Evolutionary conservation across 2,888 invertebrate species (phyloP), one percentile per base, ranked within the genome.

Genomic region (Hyppa rectilinea): DNA sequence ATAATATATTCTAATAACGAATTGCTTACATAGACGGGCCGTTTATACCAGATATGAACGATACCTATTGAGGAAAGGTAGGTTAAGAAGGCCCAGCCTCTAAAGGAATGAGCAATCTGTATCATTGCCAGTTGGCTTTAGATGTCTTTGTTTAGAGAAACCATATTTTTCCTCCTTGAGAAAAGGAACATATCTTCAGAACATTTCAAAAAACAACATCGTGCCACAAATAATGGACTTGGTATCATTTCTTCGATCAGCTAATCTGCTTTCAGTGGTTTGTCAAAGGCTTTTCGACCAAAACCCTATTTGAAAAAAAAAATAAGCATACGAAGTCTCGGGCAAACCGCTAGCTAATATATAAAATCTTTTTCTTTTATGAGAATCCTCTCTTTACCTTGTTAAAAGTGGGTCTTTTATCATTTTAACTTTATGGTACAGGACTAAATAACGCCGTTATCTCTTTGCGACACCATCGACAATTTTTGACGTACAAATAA

Each of bases 391-490:
- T 52, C 29, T 12, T 2, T 4, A 1, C 2, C 4, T 43, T 38
- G 17, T 17, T 23, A 3, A n/a, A 26, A 71, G 47, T 71, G 50
- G 62, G 9, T 31, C 55, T 81, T 77, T 63, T 81, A 55, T 40
- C 14, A 34, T 34, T 29, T 17, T 53, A 20, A 45, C 61, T 67
- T 20, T 0, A 43, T 56, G 50, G 31, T 43, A 49, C 17, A 17
- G 26, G 43, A 36, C 36, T 34, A 68, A 76, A 80, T 67, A 56
- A 68, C 70, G 52, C 67, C 59, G 81, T 83, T 81, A 81, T 83
- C 83, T 80, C 67, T 68, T 70, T 38, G 50, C 64, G 45, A 68
- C 81, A 77, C 81, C 73, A 83, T 81, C 80, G 81, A 52, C 55
- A 62, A 55, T 68, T 74, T 77, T 77, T 65, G 64, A 61, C 67